phyloP scores from a whole-genome alignment of 2,888 invertebrate genomes.

The Pemphredon lugubris region DNA sequence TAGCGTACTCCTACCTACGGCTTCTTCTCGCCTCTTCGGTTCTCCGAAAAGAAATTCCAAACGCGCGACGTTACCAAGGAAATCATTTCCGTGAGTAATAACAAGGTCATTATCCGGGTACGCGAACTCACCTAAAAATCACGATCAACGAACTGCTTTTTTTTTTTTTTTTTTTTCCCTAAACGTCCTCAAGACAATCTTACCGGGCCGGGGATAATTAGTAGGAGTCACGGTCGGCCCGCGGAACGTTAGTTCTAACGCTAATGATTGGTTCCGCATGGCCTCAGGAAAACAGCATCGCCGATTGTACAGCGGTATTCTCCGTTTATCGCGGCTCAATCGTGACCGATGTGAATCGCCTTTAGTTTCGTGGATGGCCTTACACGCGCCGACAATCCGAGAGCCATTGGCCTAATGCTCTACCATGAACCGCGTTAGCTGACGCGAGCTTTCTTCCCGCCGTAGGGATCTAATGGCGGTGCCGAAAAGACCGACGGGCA shows the following conservation, averaged over 20 bases:
- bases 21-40: neutral
- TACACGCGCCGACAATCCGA: constrained; percentile 68
- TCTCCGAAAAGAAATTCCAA: neutral
- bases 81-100: too few species aligned
- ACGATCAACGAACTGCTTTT: neutral
- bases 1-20: neutral
- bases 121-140: neutral
- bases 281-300: constrained; percentile 27
- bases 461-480: constrained; percentile 34
- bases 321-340: constrained; percentile 36
- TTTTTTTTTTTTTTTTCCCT: neutral
- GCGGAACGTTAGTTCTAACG: constrained; percentile 14
- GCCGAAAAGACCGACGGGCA: constrained; percentile 19
- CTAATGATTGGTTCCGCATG: constrained; percentile 45
- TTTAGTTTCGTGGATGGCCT: constrained; percentile 58
- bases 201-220: constrained; percentile 18
- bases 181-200: neutral
- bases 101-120: neutral
- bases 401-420: constrained; percentile 71
- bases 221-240: constrained; percentile 29
- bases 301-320: constrained; percentile 35
- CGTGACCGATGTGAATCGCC: constrained; percentile 38
- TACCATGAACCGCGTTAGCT: constrained; percentile 36
- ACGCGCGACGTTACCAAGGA: too few species aligned
- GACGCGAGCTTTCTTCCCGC: constrained; percentile 42